phyloP scores from a whole-genome alignment of 2,113 vertebrate species.

The Nesogale talazaci region DNA sequence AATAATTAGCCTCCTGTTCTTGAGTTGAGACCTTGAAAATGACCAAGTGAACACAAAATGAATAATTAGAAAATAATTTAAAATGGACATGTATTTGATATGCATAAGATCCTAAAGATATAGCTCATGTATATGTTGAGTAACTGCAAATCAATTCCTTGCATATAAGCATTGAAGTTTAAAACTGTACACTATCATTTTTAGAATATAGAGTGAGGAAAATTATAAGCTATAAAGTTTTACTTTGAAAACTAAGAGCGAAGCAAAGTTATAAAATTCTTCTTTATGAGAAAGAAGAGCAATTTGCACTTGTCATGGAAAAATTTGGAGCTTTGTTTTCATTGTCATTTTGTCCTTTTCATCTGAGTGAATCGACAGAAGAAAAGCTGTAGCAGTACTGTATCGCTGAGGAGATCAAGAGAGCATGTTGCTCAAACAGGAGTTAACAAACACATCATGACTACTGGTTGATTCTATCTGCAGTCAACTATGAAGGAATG shows the following conservation, averaged over 20 bases:
- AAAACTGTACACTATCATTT: constrained; percentile 43
- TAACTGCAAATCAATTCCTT: background rate
- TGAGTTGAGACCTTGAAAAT: constrained; percentile 47
- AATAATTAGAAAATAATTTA: constrained; percentile 44
- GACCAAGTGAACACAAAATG: constrained; percentile 41
- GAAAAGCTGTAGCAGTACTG: constrained; percentile 1
- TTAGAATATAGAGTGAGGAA: constrained; percentile 6
- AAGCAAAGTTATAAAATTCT: constrained; percentile 7
- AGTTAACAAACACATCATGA: background rate
- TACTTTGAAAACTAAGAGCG: constrained; percentile 41
- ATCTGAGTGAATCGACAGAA: constrained; percentile 33
- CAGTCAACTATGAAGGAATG: background rate
- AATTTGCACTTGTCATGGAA: background rate
- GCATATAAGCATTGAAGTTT: constrained; percentile 15
- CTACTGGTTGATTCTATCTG: background rate
- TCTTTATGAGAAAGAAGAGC: constrained; percentile 29
- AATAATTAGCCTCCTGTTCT: background rate
- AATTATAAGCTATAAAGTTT: constrained; percentile 24
- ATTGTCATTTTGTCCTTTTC: constrained; percentile 27
- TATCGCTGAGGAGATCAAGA: background rate
- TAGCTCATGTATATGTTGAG: constrained; percentile 31
- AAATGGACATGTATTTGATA: background rate
- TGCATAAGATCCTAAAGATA: background rate
- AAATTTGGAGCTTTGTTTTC: constrained; percentile 34
- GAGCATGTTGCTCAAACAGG: background rate